Base-by-base conservation (phyloP, 2,888 invertebrate species). In the Euzophera pinguis region DNA sequence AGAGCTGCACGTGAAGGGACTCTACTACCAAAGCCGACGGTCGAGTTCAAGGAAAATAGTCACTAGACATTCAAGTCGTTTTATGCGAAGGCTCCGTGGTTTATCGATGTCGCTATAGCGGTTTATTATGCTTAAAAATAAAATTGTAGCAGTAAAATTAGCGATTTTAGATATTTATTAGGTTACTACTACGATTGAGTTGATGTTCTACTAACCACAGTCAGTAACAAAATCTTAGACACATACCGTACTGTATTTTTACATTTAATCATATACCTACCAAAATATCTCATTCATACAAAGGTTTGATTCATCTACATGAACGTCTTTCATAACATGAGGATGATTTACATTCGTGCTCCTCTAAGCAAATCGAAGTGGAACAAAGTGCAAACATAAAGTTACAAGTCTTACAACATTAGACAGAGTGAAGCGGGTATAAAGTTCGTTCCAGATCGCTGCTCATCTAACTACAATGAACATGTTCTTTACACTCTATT, bases 31-130 rank as follows among this genome's bases (percentile, higher is more conserved):
- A 12, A 10, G 27, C 42, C 22, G 32, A 64, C 66, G 73, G 74
- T 68, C 67, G 71, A 71, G 75, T 74, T 75, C 75, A 75, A 75
- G 74, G 73, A 60, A 64, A 68, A 60, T 57, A 60, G 56, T 61
- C 53, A 55, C 59, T 53, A 59, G 58, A 56, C 60, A 57, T n/a
- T 22, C 22, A 35, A 10, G 35, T 35, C 35, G 35, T 35, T 35
- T 35, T 35, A n/a, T 35, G 9, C n/a, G n/a, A 35, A n/a, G 35
- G n/a, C 22, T 22, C 22, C 5, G 10, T 35, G 8, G 34, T 43
- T 12, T 13, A 43, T 29, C 2, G 3, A 27, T 43, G 12, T 12
- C 27, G n/a, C 22, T 2, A 22, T 22, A 22, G 22, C 5, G 22
- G 22, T 22, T 22, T 2, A 22, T 3, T 22, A 22, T 22, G n/a